Evolutionary conservation across 2,113 vertebrate species (phyloP), one percentile per base, ranked within the genome.

Genomic region (Ceyx melanurus): DNA sequence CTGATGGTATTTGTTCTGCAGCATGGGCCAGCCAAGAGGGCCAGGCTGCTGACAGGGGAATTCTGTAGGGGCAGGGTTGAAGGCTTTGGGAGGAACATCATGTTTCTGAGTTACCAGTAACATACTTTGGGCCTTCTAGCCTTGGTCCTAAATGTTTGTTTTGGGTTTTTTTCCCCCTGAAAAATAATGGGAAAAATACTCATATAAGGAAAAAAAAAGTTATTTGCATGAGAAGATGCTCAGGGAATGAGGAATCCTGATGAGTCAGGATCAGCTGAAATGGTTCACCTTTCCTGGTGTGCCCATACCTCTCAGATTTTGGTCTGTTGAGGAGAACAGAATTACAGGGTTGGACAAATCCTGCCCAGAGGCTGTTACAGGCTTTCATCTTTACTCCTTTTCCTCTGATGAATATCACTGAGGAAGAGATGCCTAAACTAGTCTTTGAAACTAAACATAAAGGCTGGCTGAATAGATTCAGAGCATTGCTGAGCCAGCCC

Each of bases 341-440:
- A 81, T 88, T 93, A 83, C 57, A 90, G 58, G 28, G 65, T 62
- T 83, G 94, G 92, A 85, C 79, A 95, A 97, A 96, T 96, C 93
- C 88, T 91, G 79, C 96, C 92, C 87, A 90, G 92, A 88, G 92
- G 91, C 87, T 92, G 73, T 83, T 86, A 9, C 82, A 76, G 83
- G 70, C 82, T 92, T 94, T 88, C 88, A 66, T 93, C 86, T 81
- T 70, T 78, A 57, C 88, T 86, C 21, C 76, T 84, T 48, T 67
- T 67, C 56, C 50, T 85, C 51, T 77, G 76, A 62, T 93, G 89
- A 84, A 28, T 91, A 83, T 77, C 51, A 6, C 62, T 14, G 64
- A 90, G 64, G 72, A 85, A 83, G 53, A 88, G 79, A 83, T 64
- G 80, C 72, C 64, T 88, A 58, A 88, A 40, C 46, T 83, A 56